Evolutionary conservation across 2,113 vertebrate genomes (phyloP).

Genomic region (Mellivora capensis): DNA sequence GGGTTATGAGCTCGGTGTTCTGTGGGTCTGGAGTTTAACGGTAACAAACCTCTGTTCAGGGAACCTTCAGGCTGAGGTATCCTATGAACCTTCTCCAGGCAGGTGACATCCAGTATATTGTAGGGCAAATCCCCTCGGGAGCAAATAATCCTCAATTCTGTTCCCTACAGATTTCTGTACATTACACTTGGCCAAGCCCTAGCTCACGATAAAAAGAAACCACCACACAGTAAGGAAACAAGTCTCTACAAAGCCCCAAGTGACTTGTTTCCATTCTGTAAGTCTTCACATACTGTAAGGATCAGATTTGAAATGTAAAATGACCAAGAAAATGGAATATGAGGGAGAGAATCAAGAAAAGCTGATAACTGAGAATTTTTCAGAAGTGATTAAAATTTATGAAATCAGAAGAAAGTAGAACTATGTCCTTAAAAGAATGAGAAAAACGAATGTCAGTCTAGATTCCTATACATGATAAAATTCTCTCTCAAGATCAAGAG

Average conservation of each 20-base stretch:
- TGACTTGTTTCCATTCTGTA: neutral
- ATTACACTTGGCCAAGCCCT: neutral
- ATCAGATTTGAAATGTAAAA: neutral
- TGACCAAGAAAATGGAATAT: neutral
- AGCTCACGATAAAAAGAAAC: neutral
- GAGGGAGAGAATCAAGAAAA: neutral
- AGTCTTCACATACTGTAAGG: neutral
- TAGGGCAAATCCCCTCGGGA: neutral
- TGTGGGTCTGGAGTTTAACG: neutral
- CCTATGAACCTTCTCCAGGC: neutral
- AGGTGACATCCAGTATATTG: neutral
- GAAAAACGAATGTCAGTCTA: neutral
- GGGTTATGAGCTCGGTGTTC: neutral
- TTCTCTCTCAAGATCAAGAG: neutral
- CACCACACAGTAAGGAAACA: neutral
- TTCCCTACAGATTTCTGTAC: neutral
- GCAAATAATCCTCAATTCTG: neutral
- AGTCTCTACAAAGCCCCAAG: neutral
- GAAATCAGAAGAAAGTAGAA: neutral
- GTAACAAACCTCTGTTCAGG: accelerated
- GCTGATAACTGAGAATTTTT: neutral
- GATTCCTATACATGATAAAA: neutral
- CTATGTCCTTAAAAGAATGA: neutral
- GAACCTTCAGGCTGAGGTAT: neutral
- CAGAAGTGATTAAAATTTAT: neutral